Base-by-base conservation (phyloP, 2,888 invertebrate species). In the Beris morrisii region DNA sequence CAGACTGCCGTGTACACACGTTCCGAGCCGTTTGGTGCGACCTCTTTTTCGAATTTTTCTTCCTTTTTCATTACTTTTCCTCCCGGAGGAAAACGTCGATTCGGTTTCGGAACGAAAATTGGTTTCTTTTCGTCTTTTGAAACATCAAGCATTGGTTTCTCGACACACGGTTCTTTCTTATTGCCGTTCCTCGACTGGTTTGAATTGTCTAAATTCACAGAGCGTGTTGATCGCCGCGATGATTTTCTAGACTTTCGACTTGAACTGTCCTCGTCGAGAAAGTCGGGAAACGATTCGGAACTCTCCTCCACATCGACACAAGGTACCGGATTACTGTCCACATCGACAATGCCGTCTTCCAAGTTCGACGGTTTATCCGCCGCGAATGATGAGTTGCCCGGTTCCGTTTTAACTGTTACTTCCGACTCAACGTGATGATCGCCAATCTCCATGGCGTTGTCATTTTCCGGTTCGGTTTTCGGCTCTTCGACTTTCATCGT, bases 1-100 rank as follows among this genome's bases (percentile, higher is more conserved):
- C 84, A 86, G 38, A 81, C 79, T 0, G 87, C 80, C 0, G 91
- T 89, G 76, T 90, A 92, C 30, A 91, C 77, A 74, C 88, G 84
- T 70, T 87, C 85, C 4, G 85, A 82, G 11, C 88, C 89, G 73
- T 87, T 87, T 58, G 88, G 85, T 30, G 85, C 84, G 69, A 84
- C 83, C 79, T 92, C 92, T 65, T 85, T 83, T 76, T 88, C 88
- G 4, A 85, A 76, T 72, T 81, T 84, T 67, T 87, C 86, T 73
- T 89, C 88, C 50, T 85, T 84, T 77, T 88, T 88, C 4, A 83
- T 74, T 3, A 81, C 75, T 53, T 77, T 80, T 74, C 69, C 76
- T 13, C 76, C 74, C 38, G 75, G 73, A 0, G 87, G 87, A 76
- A 88, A 88, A 31, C 88, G 79, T 67, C 88, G 82, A 73, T 89